Evolutionary conservation across 2,888 invertebrate species (phyloP).

Genomic region (Muscina levida): DNA sequence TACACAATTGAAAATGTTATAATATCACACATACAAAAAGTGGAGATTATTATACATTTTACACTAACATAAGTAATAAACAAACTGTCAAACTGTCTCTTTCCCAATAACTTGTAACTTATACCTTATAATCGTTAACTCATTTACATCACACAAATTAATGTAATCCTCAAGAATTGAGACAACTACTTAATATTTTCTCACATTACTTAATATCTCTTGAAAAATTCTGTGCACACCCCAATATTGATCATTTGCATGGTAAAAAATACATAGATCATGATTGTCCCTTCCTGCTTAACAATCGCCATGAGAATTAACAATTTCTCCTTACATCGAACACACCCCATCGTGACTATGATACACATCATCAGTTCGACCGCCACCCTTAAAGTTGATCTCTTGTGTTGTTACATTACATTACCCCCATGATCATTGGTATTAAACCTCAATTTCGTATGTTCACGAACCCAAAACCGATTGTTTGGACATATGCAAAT

Average conservation of each 20-base stretch:
- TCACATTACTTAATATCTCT: constrained; percentile 25
- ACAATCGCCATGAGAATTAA: constrained; percentile 10
- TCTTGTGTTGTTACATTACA: neutral
- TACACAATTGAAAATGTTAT: too few relatives aligned
- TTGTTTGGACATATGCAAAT: constrained; percentile 59
- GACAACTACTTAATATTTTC: constrained; percentile 29
- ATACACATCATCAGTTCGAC: constrained; percentile 5
- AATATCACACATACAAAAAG: too few relatives aligned
- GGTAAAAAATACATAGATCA: constrained; percentile 20
- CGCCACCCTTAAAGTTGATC: constrained; percentile 29
- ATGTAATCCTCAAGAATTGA: constrained; percentile 19
- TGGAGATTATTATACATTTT: too few relatives aligned
- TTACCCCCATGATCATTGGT: constrained; percentile 4
- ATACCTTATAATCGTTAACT: too few relatives aligned
- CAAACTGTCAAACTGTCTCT: too few relatives aligned
- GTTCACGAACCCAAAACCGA: constrained; percentile 30
- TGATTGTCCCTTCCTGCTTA: constrained; percentile 16
- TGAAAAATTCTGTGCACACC: too few relatives aligned
- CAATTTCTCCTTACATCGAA: too few relatives aligned
- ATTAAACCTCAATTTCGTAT: neutral
- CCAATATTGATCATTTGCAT: constrained; percentile 49
- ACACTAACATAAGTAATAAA: too few relatives aligned
- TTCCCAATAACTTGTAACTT: too few relatives aligned
- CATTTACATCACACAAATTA: constrained; percentile 32
- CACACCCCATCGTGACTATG: neutral